These are phyloP conservation scores for Pterois miles DNA, from an alignment of 2,797 vertebrate genomes.

Conservation along the genomic window DNA sequence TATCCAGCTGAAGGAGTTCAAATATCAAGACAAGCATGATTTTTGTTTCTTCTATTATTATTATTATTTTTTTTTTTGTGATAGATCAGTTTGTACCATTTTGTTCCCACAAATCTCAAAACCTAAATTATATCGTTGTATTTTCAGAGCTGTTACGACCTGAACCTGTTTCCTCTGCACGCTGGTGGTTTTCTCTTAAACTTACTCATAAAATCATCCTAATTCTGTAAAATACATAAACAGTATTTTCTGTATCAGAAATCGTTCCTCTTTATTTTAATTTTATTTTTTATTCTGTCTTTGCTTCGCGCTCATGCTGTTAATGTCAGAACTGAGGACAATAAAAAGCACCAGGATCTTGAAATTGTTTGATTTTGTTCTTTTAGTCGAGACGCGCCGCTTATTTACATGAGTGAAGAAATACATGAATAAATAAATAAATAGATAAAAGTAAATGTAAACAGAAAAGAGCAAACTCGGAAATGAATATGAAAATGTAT, in stretches of 20 bases:
- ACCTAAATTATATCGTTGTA: neutral
- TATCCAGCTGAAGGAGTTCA: neutral
- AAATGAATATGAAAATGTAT: no score
- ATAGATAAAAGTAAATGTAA: no score
- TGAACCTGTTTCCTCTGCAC: neutral
- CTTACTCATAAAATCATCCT: neutral
- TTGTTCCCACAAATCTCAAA: no score
- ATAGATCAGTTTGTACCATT: neutral
- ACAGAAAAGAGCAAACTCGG: no score
- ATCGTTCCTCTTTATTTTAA: neutral
- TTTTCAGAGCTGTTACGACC: neutral
- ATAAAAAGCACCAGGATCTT: conserved; percentile 47
- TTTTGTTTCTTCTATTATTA: neutral
- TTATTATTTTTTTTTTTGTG: neutral
- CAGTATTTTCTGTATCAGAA: conserved; percentile 62
- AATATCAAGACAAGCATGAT: neutral
- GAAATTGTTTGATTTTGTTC: neutral
- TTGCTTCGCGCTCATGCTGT: conserved; percentile 36
- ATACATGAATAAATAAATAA: no score
- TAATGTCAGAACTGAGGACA: conserved; percentile 17
- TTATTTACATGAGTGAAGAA: no score
- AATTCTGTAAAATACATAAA: conserved; percentile 14
- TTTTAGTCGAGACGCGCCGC: no score
- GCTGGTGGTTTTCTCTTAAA: neutral
- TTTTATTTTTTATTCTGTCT: neutral